A percentile compares a stretch with the other conserved stretches of the same genome.
phyloP scores from a whole-genome alignment of 1,140 invertebrate genomes.

The Drosophila takahashii region DNA sequence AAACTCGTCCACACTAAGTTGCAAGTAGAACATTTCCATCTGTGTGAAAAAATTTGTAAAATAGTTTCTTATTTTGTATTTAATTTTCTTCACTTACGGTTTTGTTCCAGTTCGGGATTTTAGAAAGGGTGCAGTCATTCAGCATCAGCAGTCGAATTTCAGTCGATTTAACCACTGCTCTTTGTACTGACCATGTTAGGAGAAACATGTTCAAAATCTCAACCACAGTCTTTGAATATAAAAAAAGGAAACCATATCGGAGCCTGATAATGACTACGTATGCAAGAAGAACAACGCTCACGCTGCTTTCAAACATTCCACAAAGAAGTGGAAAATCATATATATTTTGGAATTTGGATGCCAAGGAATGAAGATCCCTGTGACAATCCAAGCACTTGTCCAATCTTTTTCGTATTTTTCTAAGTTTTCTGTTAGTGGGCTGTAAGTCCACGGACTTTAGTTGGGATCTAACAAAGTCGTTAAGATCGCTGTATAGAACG shows the following conservation, averaged over 20 bases:
- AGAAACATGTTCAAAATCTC: slow-evolving; percentile 37
- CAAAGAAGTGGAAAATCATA: slow-evolving; percentile 37
- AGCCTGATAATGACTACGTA: slow-evolving; percentile 9
- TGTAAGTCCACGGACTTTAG: neutral
- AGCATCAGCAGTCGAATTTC: slow-evolving; percentile 26
- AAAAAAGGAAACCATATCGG: neutral
- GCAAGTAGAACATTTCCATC: slow-evolving; percentile 50
- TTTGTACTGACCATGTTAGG: slow-evolving; percentile 32
- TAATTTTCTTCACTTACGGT: slow-evolving; percentile 19
- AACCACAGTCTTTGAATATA: neutral
- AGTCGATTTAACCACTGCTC: slow-evolving; percentile 8
- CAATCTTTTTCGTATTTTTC: neutral
- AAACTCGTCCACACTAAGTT: slow-evolving; percentile 39
- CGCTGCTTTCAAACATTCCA: slow-evolving; percentile 5
- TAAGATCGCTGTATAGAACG: slow-evolving; percentile 19
- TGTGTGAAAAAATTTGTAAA: neutral
- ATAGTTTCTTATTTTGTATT: neutral
- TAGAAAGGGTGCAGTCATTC: slow-evolving; percentile 36
- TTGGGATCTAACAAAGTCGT: slow-evolving; percentile 22
- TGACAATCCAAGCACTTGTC: slow-evolving; percentile 37
- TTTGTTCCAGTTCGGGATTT: slow-evolving; percentile 37
- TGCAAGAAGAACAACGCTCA: slow-evolving; percentile 5
- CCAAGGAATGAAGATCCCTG: slow-evolving; percentile 28
- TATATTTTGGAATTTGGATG: slow-evolving; percentile 14
- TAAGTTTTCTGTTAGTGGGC: neutral